Percentiles rank a stretch among this genome's conserved stretches.
Evolutionary conservation across 92 coral and sea anemone species (phyloP).

Genomic region (Siderastrea radians): DNA sequence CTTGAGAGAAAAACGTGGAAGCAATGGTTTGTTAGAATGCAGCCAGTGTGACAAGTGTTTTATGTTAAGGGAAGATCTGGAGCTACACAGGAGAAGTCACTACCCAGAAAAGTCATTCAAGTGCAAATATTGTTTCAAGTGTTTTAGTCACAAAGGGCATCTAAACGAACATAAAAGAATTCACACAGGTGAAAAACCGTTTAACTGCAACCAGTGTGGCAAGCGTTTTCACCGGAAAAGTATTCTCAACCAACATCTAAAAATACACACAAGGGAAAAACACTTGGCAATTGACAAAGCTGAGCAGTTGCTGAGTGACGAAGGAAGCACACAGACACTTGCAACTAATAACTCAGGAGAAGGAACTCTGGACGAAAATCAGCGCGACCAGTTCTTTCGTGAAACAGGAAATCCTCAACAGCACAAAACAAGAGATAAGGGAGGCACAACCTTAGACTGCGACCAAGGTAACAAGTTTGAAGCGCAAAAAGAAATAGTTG

Average conservation of each 20-base stretch:
- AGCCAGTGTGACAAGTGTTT: not conserved
- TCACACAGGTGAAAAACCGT: slow-evolving; percentile 23
- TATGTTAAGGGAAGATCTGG: not conserved
- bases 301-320: not conserved
- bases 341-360: not conserved
- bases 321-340: not conserved
- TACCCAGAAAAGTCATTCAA: not conserved
- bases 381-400: not conserved
- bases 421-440: not conserved
- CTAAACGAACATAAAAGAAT: slow-evolving; percentile 13
- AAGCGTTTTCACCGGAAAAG: not conserved
- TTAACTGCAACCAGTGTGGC: not conserved
- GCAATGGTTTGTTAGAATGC: not conserved
- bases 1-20: not conserved
- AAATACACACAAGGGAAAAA: not conserved
- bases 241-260: not conserved
- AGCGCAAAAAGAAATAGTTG: not conserved
- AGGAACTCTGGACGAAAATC: not conserved
- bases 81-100: not conserved
- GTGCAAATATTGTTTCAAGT: slow-evolving; percentile 23
- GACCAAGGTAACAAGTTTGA: not conserved
- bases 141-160: slow-evolving; percentile 20
- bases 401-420: not conserved
- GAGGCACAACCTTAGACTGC: not conserved
- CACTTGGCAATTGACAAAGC: not conserved